A percentile compares a stretch with the other conserved stretches of the same genome.
These are phyloP conservation scores for Serilophus lunatus DNA, from an alignment of 2,113 vertebrate species.

Conservation along the genomic window DNA sequence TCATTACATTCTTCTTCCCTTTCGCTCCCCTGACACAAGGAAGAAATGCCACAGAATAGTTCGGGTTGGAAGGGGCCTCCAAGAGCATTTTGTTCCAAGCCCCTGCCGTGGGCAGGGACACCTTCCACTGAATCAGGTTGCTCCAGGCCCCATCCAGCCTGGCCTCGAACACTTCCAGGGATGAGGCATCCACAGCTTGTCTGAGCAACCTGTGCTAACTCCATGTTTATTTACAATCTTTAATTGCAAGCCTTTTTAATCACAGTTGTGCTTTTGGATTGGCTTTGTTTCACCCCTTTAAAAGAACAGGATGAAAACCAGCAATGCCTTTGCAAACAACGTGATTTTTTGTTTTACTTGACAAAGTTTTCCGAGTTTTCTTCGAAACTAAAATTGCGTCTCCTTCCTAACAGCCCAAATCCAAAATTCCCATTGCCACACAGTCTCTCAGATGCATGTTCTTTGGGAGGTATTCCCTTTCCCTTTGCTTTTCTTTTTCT, in stretches of 20 bases:
- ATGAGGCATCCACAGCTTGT: not conserved
- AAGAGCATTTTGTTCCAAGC: not conserved
- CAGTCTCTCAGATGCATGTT: not conserved
- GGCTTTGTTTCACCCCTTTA: not conserved
- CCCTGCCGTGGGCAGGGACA: not conserved
- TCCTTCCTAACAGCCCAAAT: not conserved
- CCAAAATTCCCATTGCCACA: not conserved
- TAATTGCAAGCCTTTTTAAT: not conserved
- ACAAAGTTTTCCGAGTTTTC: not conserved
- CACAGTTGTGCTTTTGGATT: not conserved
- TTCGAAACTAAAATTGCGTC: not conserved
- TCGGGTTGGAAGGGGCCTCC: not conserved
- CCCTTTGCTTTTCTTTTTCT: not conserved
- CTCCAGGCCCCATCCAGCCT: not conserved
- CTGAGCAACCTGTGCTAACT: not conserved
- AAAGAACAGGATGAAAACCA: not conserved
- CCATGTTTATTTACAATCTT: not conserved
- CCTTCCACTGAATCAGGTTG: not conserved
- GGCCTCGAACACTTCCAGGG: not conserved
- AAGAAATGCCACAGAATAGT: not conserved
- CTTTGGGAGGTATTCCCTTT: not conserved
- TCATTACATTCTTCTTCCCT: not conserved
- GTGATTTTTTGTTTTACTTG: not conserved
- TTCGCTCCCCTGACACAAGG: rapidly evolving
- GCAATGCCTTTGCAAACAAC: not conserved